A percentile compares a stretch with the other conserved stretches of the same genome.
These are phyloP conservation scores for Hypomecis atomaria DNA, from an alignment of 2,888 invertebrate genomes.

Conservation along the genomic window DNA sequence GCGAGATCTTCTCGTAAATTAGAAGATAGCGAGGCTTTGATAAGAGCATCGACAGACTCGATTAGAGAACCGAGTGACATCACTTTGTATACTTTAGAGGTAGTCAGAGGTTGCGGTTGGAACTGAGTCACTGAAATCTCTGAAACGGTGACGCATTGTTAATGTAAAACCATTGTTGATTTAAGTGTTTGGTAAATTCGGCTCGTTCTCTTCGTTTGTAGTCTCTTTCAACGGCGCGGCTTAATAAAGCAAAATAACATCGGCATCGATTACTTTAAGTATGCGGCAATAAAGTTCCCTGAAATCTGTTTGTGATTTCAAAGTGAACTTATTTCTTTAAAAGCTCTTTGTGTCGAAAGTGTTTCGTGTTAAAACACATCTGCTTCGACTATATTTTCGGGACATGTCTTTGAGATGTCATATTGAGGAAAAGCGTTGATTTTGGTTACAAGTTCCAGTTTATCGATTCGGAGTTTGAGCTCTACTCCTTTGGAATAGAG, in stretches of 20 bases:
- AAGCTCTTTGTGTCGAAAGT: constrained; percentile 51
- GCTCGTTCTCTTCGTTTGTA: constrained; percentile 33
- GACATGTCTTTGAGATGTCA: constrained; percentile 58
- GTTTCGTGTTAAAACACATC: constrained; percentile 62
- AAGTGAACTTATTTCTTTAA: constrained; percentile 53
- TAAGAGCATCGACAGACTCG: constrained; percentile 66
- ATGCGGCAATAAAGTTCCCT: constrained; percentile 38
- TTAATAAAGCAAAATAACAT: constrained; percentile 28
- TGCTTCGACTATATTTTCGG: constrained; percentile 67
- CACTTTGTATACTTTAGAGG: constrained; percentile 54
- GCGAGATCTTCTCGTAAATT: constrained; percentile 48
- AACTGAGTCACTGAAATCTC: constrained; percentile 70
- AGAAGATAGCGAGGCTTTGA: constrained; percentile 58
- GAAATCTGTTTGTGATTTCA: constrained; percentile 49
- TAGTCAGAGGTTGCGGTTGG: constrained; percentile 56
- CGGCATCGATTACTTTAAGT: constrained; percentile 29
- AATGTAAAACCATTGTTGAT: constrained; percentile 43
- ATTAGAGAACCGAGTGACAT: constrained; percentile 61
- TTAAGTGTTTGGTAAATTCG: constrained; percentile 38
- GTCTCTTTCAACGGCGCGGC: constrained; percentile 32
- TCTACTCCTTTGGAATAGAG: constrained; percentile 21
- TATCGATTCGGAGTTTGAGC: constrained; percentile 43
- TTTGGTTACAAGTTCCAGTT: constrained; percentile 49
- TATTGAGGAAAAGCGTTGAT: constrained; percentile 56
- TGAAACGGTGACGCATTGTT: constrained; percentile 62